These are phyloP conservation scores for Caenorhabditis afra DNA, from an alignment of 2,888 invertebrate species.

Conservation along the genomic window DNA sequence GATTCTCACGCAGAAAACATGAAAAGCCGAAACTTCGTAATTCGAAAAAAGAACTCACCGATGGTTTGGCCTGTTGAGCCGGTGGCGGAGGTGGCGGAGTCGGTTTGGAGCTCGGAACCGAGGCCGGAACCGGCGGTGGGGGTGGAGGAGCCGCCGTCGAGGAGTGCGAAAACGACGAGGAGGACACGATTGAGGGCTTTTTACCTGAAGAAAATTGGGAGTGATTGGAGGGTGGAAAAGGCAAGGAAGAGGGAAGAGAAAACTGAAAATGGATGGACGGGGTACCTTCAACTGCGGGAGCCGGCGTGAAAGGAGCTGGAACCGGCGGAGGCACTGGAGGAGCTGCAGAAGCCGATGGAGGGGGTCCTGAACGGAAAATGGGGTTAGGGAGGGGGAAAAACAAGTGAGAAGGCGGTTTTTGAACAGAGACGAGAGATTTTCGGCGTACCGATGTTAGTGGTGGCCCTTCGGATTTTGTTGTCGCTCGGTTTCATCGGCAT, in stretches of 20 bases:
- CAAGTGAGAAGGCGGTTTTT: neutral
- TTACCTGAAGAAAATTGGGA: too few species aligned
- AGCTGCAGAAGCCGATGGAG: constrained; percentile 52
- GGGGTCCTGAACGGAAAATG: constrained; percentile 48
- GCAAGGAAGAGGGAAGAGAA: too few species aligned
- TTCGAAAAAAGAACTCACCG: too few species aligned
- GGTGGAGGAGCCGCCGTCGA: constrained; percentile 41
- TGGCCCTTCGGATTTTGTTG: constrained; percentile 65
- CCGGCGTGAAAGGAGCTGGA: constrained; percentile 14
- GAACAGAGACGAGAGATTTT: neutral
- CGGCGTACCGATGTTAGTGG: constrained; percentile 54
- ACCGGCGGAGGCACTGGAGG: constrained; percentile 38
- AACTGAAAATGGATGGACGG: too few species aligned
- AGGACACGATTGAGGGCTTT: too few species aligned
- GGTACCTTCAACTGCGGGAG: neutral
- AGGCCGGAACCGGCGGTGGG: constrained; percentile 32
- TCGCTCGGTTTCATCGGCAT: constrained; percentile 78
- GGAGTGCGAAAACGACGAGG: too few species aligned
- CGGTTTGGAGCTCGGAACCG: constrained; percentile 46
- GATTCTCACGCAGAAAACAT: neutral
- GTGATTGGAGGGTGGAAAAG: too few species aligned
- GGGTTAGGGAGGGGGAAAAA: neutral
- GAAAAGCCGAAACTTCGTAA: too few species aligned
- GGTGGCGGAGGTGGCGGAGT: constrained; percentile 61
- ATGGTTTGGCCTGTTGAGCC: constrained; percentile 59